Evolutionary conservation across 1,140 invertebrate species (phyloP), one percentile per base, ranked within the genome.

Genomic region (Piezodorus guildinii): DNA sequence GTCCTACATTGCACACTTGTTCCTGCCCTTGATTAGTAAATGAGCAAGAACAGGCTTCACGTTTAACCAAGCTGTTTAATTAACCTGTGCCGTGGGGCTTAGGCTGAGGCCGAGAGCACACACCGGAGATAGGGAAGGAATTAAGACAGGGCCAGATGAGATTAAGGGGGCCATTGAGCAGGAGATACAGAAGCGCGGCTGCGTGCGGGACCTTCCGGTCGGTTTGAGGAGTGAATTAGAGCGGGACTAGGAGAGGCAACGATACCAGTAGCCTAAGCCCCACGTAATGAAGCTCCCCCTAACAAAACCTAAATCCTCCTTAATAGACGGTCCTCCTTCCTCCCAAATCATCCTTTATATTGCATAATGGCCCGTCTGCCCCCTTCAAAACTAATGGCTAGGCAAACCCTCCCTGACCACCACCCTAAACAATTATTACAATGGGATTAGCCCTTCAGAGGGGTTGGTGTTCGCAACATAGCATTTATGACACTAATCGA

Each of bases 261-360:
- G 62, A 46, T 49, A 63, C 19, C 44, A 46, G 21, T 14, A 27
- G 25, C 49, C 62, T 63, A 63, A 63, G 62, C 62, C 62, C n/a
- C 25, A 25, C 25, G 45, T 63, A 63, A 63, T 63, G 62, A 63
- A 63, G 46, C 62, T 25, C 61, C 60, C 43, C 43, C 43, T 30
- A 27, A 44, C 34, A 44, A 30, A 27, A 27, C 62, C 45, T 23
- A 63, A 63, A 63, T 63, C 62, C 62, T 63, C 62, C 25, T 44
- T 49, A 63, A 63, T 46, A 63, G 62, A 54, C 49, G 62, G 27
- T 49, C 46, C 25, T 51, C n/a, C 46, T n/a, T 27, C 27, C 49
- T 25, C 61, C 49, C 62, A 63, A 63, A 63, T 63, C 62, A 63
- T 63, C 62, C 44, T 54, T 63, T 63, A 63, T 63, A 63, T 63